A percentile compares a stretch with the other conserved stretches of the same genome.
Conservation (phyloP, 2,797 vertebrate genomes). For the Zalophus californianus region DNA sequence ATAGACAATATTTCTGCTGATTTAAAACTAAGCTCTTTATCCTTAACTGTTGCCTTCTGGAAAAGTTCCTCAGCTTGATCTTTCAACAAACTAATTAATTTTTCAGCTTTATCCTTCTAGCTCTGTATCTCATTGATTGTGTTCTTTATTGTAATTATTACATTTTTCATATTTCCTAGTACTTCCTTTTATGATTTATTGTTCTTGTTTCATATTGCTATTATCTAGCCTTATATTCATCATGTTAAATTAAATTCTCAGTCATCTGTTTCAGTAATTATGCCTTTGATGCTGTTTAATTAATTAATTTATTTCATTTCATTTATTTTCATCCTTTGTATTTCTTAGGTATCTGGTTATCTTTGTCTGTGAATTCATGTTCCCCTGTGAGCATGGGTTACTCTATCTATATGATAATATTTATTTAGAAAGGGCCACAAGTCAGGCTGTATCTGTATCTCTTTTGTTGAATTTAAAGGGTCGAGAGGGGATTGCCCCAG, state of each 20-base stretch:
- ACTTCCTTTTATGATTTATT: neutral
- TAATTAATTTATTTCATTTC: neutral
- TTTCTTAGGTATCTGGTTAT: neutral
- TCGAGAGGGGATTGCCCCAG: neutral
- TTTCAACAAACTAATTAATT: neutral
- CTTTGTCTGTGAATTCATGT: neutral
- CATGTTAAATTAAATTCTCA: neutral
- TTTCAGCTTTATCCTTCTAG: neutral
- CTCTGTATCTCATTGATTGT: neutral
- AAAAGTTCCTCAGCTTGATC: slow-evolving; percentile 14
- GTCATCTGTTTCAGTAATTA: neutral
- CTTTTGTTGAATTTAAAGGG: neutral
- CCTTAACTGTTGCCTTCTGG: neutral
- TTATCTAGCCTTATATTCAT: neutral
- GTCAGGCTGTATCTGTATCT: neutral
- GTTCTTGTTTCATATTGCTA: neutral
- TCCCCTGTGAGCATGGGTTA: neutral
- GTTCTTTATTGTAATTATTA: neutral
- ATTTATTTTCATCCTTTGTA: neutral
- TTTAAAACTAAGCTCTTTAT: slow-evolving; percentile 6
- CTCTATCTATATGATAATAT: neutral
- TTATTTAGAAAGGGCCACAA: neutral
- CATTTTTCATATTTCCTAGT: neutral
- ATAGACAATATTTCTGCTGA: neutral
- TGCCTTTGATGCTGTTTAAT: neutral